Evolutionary conservation across 2,888 invertebrate genomes (phyloP).

Genomic region (Herminia tarsipennalis): DNA sequence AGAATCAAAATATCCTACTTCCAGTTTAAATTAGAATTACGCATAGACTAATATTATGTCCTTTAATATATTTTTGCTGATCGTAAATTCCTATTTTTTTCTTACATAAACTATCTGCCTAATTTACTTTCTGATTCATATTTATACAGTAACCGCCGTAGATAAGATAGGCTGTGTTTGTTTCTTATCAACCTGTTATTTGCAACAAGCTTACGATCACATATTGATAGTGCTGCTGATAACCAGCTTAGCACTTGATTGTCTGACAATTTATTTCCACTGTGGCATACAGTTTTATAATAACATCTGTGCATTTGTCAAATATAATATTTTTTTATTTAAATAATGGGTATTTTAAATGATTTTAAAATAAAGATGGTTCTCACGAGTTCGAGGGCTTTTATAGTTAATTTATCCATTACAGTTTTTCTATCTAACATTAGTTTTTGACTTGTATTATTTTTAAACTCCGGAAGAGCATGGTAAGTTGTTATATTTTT

Average conservation of each 20-base stretch:
- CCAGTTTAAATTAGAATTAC: too few relatives aligned
- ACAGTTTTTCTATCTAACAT: conserved; percentile 59
- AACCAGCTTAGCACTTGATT: conserved; percentile 64
- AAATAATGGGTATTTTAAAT: conserved; percentile 70
- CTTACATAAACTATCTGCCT: conserved; percentile 22
- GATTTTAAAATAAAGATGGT: conserved; percentile 69
- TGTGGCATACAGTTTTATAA: conserved; percentile 66
- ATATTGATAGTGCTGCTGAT: conserved; percentile 76
- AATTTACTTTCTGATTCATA: conserved; percentile 41
- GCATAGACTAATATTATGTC: neutral
- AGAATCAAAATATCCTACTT: too few relatives aligned
- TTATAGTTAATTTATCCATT: conserved; percentile 63
- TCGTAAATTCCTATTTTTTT: conserved; percentile 14
- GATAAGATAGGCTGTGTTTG: conserved; percentile 76
- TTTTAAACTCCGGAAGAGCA: conserved; percentile 49
- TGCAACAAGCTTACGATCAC: conserved; percentile 78
- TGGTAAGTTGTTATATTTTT: conserved; percentile 62
- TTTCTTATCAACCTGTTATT: conserved; percentile 78
- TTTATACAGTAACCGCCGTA: conserved; percentile 60
- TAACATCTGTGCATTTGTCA: conserved; percentile 58
- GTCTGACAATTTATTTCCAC: conserved; percentile 59
- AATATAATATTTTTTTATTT: conserved; percentile 44
- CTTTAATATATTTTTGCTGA: neutral
- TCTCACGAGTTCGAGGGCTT: conserved; percentile 65
- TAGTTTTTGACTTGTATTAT: conserved; percentile 67